A percentile compares a stretch with the other conserved stretches of the same genome.
Conservation (phyloP, 2,888 invertebrate species). For the Cataglyphis livida region DNA sequence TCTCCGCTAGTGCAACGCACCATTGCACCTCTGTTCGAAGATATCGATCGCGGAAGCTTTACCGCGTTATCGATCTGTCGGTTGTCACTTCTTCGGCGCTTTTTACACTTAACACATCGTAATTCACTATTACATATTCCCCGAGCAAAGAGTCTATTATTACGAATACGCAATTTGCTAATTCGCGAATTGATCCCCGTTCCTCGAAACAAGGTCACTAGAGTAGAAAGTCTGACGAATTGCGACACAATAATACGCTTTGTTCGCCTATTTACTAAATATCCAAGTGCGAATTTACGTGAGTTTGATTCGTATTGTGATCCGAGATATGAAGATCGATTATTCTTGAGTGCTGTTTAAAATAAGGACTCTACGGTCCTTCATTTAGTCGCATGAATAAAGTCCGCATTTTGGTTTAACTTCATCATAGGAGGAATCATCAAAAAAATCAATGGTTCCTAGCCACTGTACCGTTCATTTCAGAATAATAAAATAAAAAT, state of each 20-base stretch:
- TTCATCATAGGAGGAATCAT: background rate
- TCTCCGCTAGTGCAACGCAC: slow-evolving; percentile 19
- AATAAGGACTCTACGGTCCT: background rate
- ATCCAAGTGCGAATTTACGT: background rate
- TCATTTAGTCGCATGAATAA: slow-evolving; percentile 16
- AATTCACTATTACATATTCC: background rate
- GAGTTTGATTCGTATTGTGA: background rate
- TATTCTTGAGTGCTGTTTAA: background rate
- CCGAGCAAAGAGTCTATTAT: background rate
- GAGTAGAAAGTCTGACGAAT: slow-evolving; percentile 23
- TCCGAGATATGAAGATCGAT: slow-evolving; percentile 15
- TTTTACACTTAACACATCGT: background rate
- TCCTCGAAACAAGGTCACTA: slow-evolving; percentile 16
- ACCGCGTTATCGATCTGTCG: slow-evolving; percentile 32
- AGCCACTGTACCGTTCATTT: background rate
- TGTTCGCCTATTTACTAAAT: background rate
- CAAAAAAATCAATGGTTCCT: background rate
- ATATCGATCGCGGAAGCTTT: slow-evolving; percentile 48
- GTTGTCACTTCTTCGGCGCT: slow-evolving; percentile 17
- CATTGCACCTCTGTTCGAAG: background rate
- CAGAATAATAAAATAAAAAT: background rate
- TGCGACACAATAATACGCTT: slow-evolving; percentile 13
- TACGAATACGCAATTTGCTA: background rate
- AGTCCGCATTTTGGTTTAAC: background rate
- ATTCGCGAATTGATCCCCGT: background rate